A percentile compares a stretch with the other conserved stretches of the same genome.
phyloP scores from a whole-genome alignment of 1,140 invertebrate genomes.

The Dendroctonus ponderosae region DNA sequence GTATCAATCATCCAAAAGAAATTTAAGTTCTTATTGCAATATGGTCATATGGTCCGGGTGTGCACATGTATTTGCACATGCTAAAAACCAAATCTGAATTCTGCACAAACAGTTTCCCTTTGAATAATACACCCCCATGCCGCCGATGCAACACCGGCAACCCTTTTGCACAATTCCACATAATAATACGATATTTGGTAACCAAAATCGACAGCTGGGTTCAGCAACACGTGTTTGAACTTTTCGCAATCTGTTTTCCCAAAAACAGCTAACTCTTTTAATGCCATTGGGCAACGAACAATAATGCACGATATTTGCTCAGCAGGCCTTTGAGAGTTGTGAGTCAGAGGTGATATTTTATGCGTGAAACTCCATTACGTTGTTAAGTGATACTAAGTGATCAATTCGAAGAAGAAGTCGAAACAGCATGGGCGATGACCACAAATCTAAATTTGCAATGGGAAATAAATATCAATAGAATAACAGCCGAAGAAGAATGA shows the following conservation, averaged over 20 bases:
- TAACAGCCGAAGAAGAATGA: no score
- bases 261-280: conserved; percentile 11
- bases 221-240: conserved; percentile 19
- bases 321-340: no score
- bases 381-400: no score
- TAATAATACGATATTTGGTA: conserved; percentile 20
- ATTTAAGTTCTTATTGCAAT: background rate
- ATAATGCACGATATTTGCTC: background rate
- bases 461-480: no score
- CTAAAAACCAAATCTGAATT: background rate
- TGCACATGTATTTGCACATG: conserved; percentile 1
- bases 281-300: conserved; percentile 17
- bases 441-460: no score
- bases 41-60: background rate
- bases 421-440: no score
- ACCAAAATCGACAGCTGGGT: conserved; percentile 19
- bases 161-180: conserved; percentile 32
- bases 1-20: no score
- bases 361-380: no score
- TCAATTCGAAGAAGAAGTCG: no score
- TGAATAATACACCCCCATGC: background rate
- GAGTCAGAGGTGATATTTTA: no score
- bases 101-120: conserved; percentile 8
- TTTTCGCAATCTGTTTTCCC: conserved; percentile 11
- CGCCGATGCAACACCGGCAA: conserved; percentile 8